Percentiles rank a stretch among this genome's conserved stretches.
Evolutionary conservation across 2,113 vertebrate genomes (phyloP).

Genomic region (Cololabis saira): DNA sequence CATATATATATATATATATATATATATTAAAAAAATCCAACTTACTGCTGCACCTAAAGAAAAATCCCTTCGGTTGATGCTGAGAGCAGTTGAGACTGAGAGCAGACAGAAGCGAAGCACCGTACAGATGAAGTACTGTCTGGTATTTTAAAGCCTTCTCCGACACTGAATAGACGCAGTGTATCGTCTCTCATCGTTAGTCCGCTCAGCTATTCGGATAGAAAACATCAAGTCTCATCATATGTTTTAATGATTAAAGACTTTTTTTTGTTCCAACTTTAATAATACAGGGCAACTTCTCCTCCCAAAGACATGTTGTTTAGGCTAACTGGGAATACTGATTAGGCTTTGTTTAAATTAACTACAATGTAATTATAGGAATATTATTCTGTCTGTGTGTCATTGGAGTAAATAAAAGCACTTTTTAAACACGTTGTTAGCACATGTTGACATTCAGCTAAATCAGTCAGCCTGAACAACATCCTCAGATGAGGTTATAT

Average conservation of each 20-base stretch:
- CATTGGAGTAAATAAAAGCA: too few species aligned
- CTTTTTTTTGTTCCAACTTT: conserved; percentile 7
- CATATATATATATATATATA: too few species aligned
- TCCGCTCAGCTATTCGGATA: conserved; percentile 64
- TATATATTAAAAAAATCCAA: conserved; percentile 19
- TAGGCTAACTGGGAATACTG: too few species aligned
- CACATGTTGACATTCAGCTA: too few species aligned
- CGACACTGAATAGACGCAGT: conserved; percentile 67
- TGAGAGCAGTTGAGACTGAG: conserved; percentile 2
- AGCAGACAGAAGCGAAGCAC: conserved; percentile 28
- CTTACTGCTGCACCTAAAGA: conserved; percentile 35
- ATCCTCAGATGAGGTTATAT: too few species aligned
- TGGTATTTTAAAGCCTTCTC: conserved; percentile 30
- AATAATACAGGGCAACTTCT: background rate
- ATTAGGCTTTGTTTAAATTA: too few species aligned
- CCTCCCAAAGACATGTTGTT: background rate
- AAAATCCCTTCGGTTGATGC: conserved; percentile 5
- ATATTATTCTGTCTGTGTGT: too few species aligned
- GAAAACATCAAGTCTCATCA: conserved; percentile 48
- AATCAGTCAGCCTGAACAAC: too few species aligned
- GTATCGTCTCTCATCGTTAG: conserved; percentile 72
- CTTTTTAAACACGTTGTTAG: too few species aligned
- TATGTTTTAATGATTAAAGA: conserved; percentile 34
- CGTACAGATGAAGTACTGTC: conserved; percentile 49
- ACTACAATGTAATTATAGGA: too few species aligned